A percentile compares a stretch with the other conserved stretches of the same genome.
phyloP scores from a whole-genome alignment of 2,113 vertebrate genomes.

The Canis aureus region DNA sequence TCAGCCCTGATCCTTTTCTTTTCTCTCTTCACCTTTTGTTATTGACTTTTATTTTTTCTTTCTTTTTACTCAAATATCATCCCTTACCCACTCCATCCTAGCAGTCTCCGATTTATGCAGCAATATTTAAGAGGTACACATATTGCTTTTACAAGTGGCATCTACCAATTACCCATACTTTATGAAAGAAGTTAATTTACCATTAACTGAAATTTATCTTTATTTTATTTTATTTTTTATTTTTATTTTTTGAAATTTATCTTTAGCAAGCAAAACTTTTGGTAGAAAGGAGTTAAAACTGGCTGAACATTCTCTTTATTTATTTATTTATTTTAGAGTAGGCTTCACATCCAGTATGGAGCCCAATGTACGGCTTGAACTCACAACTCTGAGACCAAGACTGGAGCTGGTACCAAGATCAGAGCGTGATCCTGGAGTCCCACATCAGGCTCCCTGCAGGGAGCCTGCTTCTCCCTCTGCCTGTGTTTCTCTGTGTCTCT shows the following conservation, averaged over 20 bases:
- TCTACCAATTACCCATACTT: neutral
- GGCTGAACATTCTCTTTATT: neutral
- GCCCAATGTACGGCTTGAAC: neutral
- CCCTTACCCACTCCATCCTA: neutral
- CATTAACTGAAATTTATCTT: neutral
- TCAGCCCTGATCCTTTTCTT: neutral
- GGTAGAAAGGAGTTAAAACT: conserved; percentile 22
- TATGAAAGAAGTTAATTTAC: neutral
- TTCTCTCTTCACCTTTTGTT: neutral
- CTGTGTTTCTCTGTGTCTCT: too few species aligned
- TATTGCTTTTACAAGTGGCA: neutral
- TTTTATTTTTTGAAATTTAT: neutral
- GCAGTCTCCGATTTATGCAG: neutral
- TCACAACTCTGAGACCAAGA: neutral
- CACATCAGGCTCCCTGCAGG: too few species aligned
- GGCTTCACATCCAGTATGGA: neutral
- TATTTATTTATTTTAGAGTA: too few species aligned
- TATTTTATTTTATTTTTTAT: neutral
- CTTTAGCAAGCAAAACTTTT: neutral
- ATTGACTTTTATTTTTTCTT: neutral
- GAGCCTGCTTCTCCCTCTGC: too few species aligned
- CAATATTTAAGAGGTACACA: neutral
- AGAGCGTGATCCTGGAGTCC: too few species aligned
- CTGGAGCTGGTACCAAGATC: neutral
- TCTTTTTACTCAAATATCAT: neutral